Evolutionary conservation across 2,113 vertebrate genomes (phyloP).

Genomic region (Saccopteryx bilineata): DNA sequence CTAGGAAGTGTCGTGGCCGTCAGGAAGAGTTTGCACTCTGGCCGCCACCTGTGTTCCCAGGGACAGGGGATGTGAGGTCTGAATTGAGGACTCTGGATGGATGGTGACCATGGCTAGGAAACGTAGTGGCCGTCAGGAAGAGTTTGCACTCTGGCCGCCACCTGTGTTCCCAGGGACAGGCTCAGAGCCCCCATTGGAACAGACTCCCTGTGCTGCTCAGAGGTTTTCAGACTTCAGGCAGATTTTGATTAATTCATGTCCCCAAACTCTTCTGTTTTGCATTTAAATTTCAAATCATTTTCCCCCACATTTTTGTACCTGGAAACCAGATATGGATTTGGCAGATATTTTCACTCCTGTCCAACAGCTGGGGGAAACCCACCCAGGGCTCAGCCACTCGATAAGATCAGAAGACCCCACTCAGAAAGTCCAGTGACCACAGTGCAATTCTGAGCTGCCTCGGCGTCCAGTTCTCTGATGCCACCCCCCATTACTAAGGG

Average conservation of each 20-base stretch:
- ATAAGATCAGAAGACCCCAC: background rate
- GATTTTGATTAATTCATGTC: background rate
- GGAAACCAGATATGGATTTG: background rate
- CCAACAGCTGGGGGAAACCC: too few relatives aligned
- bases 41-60: background rate
- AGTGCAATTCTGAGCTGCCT: background rate
- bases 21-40: background rate
- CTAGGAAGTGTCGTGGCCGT: rapidly evolving
- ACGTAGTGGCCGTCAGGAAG: rapidly evolving
- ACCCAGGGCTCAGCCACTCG: background rate
- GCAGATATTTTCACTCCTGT: background rate
- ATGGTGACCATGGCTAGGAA: background rate
- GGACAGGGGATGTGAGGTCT: background rate
- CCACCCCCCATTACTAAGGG: background rate
- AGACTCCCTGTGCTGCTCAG: background rate
- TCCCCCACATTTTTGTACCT: rapidly evolving
- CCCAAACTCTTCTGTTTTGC: background rate
- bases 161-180: background rate
- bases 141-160: background rate
- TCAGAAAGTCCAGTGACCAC: background rate
- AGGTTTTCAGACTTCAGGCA: background rate
- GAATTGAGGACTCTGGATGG: background rate
- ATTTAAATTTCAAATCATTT: background rate
- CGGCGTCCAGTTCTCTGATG: background rate
- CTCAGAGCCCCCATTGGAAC: background rate